Conservation (phyloP, 2,888 invertebrate species). For the Drosophila histrio region DNA sequence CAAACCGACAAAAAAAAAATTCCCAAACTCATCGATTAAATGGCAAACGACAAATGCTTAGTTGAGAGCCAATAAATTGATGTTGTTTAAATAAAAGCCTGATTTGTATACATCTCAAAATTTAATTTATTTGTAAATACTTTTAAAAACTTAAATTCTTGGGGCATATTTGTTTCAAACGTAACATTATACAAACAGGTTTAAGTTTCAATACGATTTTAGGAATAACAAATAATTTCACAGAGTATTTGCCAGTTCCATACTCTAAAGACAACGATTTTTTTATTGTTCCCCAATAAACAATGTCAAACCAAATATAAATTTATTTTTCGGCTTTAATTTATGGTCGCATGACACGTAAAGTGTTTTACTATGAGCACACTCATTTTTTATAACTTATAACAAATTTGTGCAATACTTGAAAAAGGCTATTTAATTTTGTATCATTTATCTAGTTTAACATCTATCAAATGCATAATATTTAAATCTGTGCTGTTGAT, state of each 20-base stretch:
- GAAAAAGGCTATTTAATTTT: conserved; percentile 9
- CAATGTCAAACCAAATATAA: conserved; percentile 30
- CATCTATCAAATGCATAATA: neutral
- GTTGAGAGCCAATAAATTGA: conserved; percentile 54
- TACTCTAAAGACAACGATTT: neutral
- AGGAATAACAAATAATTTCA: neutral
- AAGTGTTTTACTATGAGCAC: conserved; percentile 34
- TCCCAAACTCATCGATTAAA: conserved; percentile 50
- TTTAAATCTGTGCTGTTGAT: neutral
- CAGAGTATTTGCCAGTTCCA: conserved; percentile 11
- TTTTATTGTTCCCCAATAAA: conserved; percentile 12
- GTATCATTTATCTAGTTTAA: neutral
- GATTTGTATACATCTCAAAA: conserved; percentile 15
- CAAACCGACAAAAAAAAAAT: conserved; percentile 7
- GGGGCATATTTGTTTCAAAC: neutral
- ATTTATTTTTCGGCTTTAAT: conserved; percentile 29
- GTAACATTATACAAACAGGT: neutral
- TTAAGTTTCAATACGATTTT: neutral
- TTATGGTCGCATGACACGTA: conserved; percentile 47
- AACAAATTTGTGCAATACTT: conserved; percentile 4
- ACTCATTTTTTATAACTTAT: neutral
- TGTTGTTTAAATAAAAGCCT: conserved; percentile 29
- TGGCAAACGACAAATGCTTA: conserved; percentile 64
- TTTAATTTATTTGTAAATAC: neutral
- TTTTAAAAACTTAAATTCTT: neutral